Conservation (phyloP, 2,888 invertebrate genomes). For the Terebella lapidaria region DNA sequence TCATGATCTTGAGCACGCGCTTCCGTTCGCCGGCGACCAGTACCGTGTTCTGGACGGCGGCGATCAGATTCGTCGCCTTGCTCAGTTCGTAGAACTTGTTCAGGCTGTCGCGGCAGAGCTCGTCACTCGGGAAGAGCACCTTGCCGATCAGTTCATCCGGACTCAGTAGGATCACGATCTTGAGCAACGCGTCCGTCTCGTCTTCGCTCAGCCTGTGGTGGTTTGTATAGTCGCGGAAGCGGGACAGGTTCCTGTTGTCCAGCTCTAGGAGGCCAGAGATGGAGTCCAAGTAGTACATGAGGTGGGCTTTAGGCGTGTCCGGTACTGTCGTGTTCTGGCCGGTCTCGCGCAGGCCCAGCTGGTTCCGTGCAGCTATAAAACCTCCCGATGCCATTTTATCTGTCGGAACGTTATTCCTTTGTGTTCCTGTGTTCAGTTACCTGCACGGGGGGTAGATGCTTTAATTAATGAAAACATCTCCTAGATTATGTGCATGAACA, state of each 20-base stretch:
- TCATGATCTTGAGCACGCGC: background rate
- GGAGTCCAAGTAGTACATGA: background rate
- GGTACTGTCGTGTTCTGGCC: background rate
- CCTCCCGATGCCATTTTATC: background rate
- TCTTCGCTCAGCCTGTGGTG: background rate
- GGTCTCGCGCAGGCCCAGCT: background rate
- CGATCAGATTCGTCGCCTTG: background rate
- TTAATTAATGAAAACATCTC: too few species aligned
- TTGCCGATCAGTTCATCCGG: background rate
- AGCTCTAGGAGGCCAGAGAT: background rate
- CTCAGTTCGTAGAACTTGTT: background rate
- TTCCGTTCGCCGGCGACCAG: background rate
- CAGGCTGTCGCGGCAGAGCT: background rate
- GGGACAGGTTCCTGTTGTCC: background rate
- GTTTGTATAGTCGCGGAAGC: background rate
- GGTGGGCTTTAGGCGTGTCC: background rate
- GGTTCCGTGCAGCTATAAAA: background rate
- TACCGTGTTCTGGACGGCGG: background rate
- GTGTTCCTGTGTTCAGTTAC: too few species aligned
- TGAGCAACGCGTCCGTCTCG: background rate
- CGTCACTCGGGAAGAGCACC: background rate
- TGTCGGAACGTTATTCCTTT: too few species aligned
- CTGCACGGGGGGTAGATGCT: too few species aligned
- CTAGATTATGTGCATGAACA: too few species aligned
- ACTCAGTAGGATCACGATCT: background rate